Conservation (phyloP, 92 coral and sea anemone species). For the Epizoanthus stellaris region DNA sequence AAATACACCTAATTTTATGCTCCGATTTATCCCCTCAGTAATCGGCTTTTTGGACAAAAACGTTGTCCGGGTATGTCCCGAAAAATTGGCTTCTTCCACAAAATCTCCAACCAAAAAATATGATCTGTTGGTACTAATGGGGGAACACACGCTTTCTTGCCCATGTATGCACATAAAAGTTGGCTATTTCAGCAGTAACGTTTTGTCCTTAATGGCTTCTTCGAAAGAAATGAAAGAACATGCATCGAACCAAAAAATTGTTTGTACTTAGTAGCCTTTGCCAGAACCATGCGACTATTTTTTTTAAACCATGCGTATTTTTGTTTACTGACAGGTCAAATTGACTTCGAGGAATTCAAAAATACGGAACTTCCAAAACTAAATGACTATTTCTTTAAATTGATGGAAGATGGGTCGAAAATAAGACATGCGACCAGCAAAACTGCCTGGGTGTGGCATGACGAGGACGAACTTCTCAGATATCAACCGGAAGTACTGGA, state of each 20-base stretch:
- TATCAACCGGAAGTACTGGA: conserved; percentile 78
- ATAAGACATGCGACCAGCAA: conserved; percentile 68
- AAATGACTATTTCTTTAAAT: conserved; percentile 60
- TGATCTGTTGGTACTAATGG: no score
- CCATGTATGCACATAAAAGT: no score
- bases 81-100: no score
- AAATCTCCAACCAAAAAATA: no score
- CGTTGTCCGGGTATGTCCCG: no score
- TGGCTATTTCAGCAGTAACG: background rate
- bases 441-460: conserved; percentile 89
- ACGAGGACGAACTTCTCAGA: conserved; percentile 81
- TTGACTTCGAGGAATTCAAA: conserved; percentile 76
- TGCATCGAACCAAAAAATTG: no score
- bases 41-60: no score
- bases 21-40: no score
- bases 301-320: background rate
- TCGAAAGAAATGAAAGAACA: background rate
- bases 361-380: conserved; percentile 62
- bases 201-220: background rate
- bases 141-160: no score
- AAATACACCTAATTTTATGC: no score
- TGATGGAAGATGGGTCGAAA: conserved; percentile 56
- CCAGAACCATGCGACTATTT: background rate
- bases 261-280: background rate
- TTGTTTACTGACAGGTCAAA: conserved; percentile 42